A percentile compares a stretch with the other conserved stretches of the same genome.
These are phyloP conservation scores for Acleris emargana DNA, from an alignment of 2,888 invertebrate species.

Conservation along the genomic window DNA sequence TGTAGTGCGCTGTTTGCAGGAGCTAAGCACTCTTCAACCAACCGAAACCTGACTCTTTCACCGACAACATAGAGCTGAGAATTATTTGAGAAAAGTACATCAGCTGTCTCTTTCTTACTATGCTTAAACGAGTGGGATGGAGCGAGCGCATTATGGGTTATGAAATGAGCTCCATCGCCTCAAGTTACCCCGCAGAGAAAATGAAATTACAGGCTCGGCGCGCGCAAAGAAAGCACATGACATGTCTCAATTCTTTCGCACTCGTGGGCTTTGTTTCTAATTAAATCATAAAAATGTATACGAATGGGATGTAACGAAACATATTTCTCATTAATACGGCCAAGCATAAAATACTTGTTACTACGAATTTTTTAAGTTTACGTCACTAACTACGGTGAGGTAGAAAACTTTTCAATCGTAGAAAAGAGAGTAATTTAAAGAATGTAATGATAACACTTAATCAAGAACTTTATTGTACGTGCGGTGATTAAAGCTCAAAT, in stretches of 20 bases:
- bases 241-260: conserved; percentile 40
- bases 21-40: conserved; percentile 65
- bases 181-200: conserved; percentile 73
- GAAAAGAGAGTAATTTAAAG: too few relatives aligned
- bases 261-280: conserved; percentile 24
- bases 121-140: conserved; percentile 52
- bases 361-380: not conserved
- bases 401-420: too few relatives aligned
- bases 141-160: conserved; percentile 74
- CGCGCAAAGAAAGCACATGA: conserved; percentile 74
- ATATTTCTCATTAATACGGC: not conserved
- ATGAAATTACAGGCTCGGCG: conserved; percentile 75
- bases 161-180: conserved; percentile 77
- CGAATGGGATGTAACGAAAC: not conserved
- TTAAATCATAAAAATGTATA: conserved; percentile 8
- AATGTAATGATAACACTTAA: not conserved
- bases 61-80: conserved; percentile 61
- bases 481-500: conserved; percentile 24
- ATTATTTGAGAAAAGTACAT: conserved; percentile 57
- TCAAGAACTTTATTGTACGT: conserved; percentile 15
- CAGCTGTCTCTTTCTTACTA: conserved; percentile 52
- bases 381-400: too few relatives aligned
- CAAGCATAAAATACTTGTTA: not conserved
- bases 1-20: conserved; percentile 69
- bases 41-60: conserved; percentile 61